phyloP scores from a whole-genome alignment of 2,797 vertebrate species.

The Bradypodion pumilum region DNA sequence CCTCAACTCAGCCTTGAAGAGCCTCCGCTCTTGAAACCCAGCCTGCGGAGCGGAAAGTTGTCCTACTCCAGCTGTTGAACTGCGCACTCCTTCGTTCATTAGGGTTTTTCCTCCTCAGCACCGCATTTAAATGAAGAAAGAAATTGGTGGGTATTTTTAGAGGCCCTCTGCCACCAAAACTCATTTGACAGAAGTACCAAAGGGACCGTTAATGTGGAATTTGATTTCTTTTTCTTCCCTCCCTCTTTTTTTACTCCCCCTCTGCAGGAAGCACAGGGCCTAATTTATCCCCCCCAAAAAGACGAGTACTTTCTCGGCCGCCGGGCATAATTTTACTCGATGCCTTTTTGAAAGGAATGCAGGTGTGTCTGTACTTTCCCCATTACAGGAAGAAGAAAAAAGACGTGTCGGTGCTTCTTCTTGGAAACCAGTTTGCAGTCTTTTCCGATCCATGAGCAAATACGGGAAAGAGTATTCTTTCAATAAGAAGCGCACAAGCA shows the following conservation, averaged over 20 bases:
- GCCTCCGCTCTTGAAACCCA: constrained; percentile 16
- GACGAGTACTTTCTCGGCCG: constrained; percentile 68
- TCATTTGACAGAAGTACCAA: constrained; percentile 72
- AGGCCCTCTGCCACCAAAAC: constrained; percentile 67
- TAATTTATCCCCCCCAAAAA: constrained; percentile 71
- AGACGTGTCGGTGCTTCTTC: constrained; percentile 30
- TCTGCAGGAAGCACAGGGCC: constrained; percentile 64
- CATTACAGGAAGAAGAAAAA: no score
- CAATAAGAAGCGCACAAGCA: no score
- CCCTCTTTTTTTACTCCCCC: constrained; percentile 53
- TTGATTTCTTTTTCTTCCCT: constrained; percentile 54
- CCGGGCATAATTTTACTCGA: constrained; percentile 56
- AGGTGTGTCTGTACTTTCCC: neutral
- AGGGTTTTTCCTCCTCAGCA: constrained; percentile 38
- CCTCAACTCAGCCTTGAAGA: no score
- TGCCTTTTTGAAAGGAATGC: constrained; percentile 41
- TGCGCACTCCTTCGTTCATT: constrained; percentile 38
- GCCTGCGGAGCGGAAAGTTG: neutral
- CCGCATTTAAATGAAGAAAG: constrained; percentile 64
- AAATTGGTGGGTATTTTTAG: constrained; percentile 71
- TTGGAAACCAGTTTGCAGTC: neutral
- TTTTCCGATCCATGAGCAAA: neutral
- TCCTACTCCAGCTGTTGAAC: constrained; percentile 42
- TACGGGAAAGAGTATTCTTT: no score
- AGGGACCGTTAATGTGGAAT: constrained; percentile 67